Base-by-base conservation (phyloP, 2,113 vertebrate species). In the Bolborhynchus lineola region DNA sequence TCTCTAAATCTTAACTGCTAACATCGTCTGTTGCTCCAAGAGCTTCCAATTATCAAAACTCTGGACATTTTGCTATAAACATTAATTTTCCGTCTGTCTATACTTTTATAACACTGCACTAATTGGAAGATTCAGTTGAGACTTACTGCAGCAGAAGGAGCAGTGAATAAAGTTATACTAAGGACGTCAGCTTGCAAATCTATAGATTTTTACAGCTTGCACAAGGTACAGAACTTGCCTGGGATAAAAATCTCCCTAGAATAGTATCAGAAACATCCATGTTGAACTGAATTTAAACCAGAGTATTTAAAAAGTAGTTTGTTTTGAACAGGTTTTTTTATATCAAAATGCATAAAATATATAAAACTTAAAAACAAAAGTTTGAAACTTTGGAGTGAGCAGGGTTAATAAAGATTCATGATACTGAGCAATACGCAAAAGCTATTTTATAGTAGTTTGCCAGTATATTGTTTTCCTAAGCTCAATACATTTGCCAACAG, bases 341-440 rank as follows among this genome's bases (percentile, higher is more conserved):
- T 17, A 16, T 62, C 25, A 37, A 35, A 59, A 35, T 18, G 55
- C 50, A 76, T 42, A 62, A 64, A 80, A 95, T 80, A 52, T 25
- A 62, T 1, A 63, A 91, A 41, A 60, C 91, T 50, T 81, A 65
- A 50, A 86, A 84, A 74, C 41, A 88, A 50, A 47, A 55, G 18
- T 35, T 69, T 62, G 29, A 92, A 95, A 83, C 52, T 90, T 86
- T 23, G 24, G 60, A 91, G n/a, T 37, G 63, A 88, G n/a, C 6
- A 62, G 37, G 12, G 41, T 93, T 93, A 92, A 90, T 78, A 96
- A 96, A 95, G n/a, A 87, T 42, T 90, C 90, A 93, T 53, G 47
- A 89, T 52, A 88, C 29, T 60, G 71, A 94, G 59, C n/a, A 82
- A 86, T 59, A 94, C 75, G 47, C 52, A 82, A 94, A 93, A 96